Evolutionary conservation across 2,113 vertebrate genomes (phyloP), one percentile per base, ranked within the genome.

Genomic region (Pampusana beccarii): DNA sequence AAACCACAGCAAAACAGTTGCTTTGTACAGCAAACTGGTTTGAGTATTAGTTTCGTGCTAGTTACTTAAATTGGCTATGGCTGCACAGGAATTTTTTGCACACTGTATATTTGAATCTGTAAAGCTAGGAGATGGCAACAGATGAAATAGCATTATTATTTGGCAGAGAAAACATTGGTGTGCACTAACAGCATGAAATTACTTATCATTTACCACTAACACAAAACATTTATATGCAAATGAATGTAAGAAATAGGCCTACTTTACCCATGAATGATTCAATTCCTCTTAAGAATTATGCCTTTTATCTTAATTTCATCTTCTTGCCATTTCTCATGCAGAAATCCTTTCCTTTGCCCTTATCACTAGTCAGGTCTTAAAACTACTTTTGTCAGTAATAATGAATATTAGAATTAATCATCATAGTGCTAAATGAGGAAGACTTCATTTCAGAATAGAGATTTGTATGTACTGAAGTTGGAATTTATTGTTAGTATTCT

Each of bases 191-290:
- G 79, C 83, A 72, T 91, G 86, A 95, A 93, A 92, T 95, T 81
- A 64, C 82, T 84, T 94, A 71, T 16, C 16, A 62, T 57, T 96
- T 93, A 72, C 57, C 60, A 54, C 38, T 93, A 93, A 91, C n/a
- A 75, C 40, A 71, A 83, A 94, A 93, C 46, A 86, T 93, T 89
- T 94, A 42, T 72, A 89, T 97, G 88, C 73, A 95, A 95, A 94
- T 92, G 31, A 86, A 84, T 75, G 24, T 86, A 75, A 91, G 94
- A 94, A 94, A 58, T 80, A 93, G 65, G 65, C 31, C 72, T 86
- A n/a, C 71, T 96, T 96, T 74, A 71, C n/a, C 14, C 57, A 3
- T 81, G 70, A 94, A 81, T 75, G 13, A 94, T 94, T 95, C 9
- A 7, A 89, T 92, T 79, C 57, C 57, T 94, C 33, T 53, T 81